Conservation (phyloP, 2,797 vertebrate species). For the Onychomys leucogaster region DNA sequence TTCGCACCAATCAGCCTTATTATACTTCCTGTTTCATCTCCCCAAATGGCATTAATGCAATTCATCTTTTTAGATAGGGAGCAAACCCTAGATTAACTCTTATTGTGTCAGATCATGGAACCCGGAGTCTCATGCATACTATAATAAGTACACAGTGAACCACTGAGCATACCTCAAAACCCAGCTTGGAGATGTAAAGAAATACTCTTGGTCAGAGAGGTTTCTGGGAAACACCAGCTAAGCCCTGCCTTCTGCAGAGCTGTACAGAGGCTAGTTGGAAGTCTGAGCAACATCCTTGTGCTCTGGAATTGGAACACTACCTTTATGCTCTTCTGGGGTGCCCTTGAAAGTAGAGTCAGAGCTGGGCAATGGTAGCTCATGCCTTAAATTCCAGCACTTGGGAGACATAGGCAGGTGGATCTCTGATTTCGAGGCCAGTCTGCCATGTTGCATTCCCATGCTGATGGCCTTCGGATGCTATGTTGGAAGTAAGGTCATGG, state of each 20-base stretch:
- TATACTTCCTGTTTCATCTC: neutral
- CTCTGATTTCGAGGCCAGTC: too few species aligned
- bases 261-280: neutral
- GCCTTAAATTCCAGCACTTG: too few species aligned
- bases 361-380: too few species aligned
- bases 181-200: neutral
- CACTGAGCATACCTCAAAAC: neutral
- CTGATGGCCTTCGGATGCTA: neutral
- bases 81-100: neutral
- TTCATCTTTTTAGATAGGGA: constrained; percentile 25
- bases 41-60: neutral
- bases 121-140: neutral
- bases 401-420: too few species aligned
- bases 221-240: neutral
- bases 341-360: neutral
- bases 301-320: neutral
- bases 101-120: neutral
- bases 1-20: neutral
- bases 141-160: neutral
- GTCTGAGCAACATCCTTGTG: neutral
- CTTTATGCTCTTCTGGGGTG: neutral
- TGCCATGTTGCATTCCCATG: neutral
- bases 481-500: neutral
- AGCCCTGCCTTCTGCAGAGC: neutral
- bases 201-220: neutral